These are phyloP conservation scores for Phalacrocorax aristotelis DNA, from an alignment of 2,113 vertebrate genomes.

Conservation along the genomic window DNA sequence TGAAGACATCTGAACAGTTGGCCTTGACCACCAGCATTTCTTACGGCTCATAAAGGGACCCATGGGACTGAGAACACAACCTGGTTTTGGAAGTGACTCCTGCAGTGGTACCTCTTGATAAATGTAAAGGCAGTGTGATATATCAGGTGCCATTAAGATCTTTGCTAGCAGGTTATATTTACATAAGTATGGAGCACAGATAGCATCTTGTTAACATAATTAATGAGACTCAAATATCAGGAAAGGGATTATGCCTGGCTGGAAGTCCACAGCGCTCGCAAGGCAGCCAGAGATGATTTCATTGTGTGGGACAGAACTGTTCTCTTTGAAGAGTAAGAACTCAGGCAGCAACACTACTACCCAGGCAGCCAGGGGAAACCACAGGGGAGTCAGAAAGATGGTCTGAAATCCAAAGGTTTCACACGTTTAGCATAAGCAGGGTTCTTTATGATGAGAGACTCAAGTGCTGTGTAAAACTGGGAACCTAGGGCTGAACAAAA, in stretches of 20 bases:
- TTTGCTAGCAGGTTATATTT: constrained; percentile 17
- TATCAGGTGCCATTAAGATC: constrained; percentile 28
- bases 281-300: constrained; percentile 23
- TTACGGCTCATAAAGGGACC: constrained; percentile 50
- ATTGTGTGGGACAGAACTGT: background rate
- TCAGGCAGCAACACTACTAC: background rate
- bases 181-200: background rate
- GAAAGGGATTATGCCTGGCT: background rate
- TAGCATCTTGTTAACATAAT: constrained; percentile 41
- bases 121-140: background rate
- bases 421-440: background rate
- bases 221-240: constrained; percentile 51
- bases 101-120: background rate
- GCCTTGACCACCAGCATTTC: constrained; percentile 69
- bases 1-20: constrained; percentile 71
- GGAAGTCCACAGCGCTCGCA: background rate
- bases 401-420: constrained; percentile 7
- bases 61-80: constrained; percentile 32
- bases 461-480: background rate
- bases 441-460: background rate
- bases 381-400: background rate
- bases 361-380: background rate
- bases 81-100: constrained; percentile 25
- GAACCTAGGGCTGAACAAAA: background rate
- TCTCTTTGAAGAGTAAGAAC: background rate